Base-by-base conservation (phyloP, 2,797 vertebrate genomes). In the Acomys russatus region DNA sequence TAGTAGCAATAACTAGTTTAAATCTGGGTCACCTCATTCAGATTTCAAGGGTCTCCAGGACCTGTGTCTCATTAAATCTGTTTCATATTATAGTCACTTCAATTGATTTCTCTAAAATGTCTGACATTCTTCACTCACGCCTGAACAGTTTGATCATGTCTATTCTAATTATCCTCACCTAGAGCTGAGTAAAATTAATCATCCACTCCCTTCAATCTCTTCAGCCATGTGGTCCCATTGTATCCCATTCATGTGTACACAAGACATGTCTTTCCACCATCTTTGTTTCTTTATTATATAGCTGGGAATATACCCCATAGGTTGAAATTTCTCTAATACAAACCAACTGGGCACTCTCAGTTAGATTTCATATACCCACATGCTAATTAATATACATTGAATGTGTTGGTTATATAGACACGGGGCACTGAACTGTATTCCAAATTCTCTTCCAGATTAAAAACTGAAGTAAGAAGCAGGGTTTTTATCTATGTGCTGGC, bases 401-500 rank as follows among this genome's bases (percentile, higher is more conserved):
- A 14, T 56, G 17, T 15, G 51, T 79, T 89, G n/a, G 35, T 64
- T 91, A 70, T 22, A 61, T 17, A 20, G 56, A 85, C 38, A 73
- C 0, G 1, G 2, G 10, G 17, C 92, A n/a, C 23, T 91, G 49
- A 91, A 92, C 85, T 49, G 3, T 63, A 63, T 94, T 66, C n/a
- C 76, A 94, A 83, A 87, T 79, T 84, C 61, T 92, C 4, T 44
- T 44, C 44, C 44, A 44, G 44, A 44, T 44, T 44, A 59, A 59
- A 59, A 59, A 59, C 18, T 70, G 54, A 90, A 88, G 74, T 59
- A 35, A 89, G 70, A 93, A 94, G 33, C 56, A 78, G 44, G 68
- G 73, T 88, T 14, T 94, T 83, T 86, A 90, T 90, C n/a, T 59
- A 64, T 66, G 84, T 18, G 64, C 11, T 85, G 78, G 88, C 77